Evolutionary conservation across 2,888 invertebrate species (phyloP).

Genomic region (Aspidiotus rigidus): DNA sequence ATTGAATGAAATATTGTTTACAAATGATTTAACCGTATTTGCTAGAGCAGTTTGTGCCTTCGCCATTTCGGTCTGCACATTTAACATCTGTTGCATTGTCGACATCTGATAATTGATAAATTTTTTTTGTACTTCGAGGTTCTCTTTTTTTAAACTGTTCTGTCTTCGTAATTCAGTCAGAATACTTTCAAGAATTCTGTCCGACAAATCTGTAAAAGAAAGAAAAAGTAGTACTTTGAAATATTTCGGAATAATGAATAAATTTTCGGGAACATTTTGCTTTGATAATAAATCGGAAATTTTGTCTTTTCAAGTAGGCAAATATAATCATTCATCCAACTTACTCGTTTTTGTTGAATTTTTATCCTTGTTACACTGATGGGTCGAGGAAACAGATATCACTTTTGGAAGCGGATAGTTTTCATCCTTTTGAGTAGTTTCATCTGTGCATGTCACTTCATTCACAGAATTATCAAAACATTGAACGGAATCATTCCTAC

Average conservation of each 20-base stretch:
- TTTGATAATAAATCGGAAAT: not conserved
- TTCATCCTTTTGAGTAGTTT: not conserved
- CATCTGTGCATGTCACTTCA: not conserved
- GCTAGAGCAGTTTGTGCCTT: constrained; percentile 15
- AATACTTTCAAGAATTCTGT: not conserved
- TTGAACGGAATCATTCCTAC: not conserved
- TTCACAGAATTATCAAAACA: too few relatives aligned
- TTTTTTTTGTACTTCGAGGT: constrained; percentile 10
- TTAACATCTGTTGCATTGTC: not conserved
- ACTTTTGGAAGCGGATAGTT: not conserved
- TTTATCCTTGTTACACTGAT: not conserved
- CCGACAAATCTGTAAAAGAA: not conserved
- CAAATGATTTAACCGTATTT: constrained; percentile 21
- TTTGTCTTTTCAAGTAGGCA: not conserved
- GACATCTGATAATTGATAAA: not conserved
- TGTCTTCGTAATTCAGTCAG: constrained; percentile 10
- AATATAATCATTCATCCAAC: not conserved
- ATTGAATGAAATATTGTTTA: constrained; percentile 25
- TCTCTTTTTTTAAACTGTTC: constrained; percentile 17
- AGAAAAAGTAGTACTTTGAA: not conserved
- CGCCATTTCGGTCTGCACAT: constrained; percentile 10
- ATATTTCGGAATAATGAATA: too few relatives aligned
- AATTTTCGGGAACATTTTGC: too few relatives aligned
- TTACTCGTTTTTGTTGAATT: not conserved
- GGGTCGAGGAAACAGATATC: not conserved